Percentiles rank a stretch among this genome's conserved stretches.
These are phyloP conservation scores for Carassius carassius DNA, from an alignment of 2,113 vertebrate genomes.

Conservation along the genomic window DNA sequence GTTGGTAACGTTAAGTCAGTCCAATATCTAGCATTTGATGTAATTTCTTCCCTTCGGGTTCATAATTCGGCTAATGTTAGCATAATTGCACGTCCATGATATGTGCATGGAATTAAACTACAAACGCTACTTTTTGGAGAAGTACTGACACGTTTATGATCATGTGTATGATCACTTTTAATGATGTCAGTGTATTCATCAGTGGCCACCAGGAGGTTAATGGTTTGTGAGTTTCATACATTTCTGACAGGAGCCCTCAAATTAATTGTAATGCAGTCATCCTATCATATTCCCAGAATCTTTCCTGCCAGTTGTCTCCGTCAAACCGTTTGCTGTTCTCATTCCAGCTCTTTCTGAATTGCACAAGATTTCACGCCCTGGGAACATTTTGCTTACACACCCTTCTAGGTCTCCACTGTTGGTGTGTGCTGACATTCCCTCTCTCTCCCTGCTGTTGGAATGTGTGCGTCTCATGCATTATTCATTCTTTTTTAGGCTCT, in stretches of 20 bases:
- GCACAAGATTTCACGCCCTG: slow-evolving; percentile 9
- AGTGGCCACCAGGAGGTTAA: background rate
- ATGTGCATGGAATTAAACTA: background rate
- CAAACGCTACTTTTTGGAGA: background rate
- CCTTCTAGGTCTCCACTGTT: slow-evolving; percentile 8
- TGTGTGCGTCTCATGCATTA: slow-evolving; percentile 42
- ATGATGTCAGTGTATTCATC: background rate
- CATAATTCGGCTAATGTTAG: background rate
- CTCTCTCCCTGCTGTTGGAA: background rate
- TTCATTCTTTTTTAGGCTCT: slow-evolving; percentile 46
- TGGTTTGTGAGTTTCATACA: background rate
- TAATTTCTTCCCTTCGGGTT: background rate
- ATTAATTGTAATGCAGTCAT: background rate
- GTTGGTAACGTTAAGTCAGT: background rate
- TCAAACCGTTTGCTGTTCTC: slow-evolving; percentile 10
- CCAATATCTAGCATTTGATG: background rate
- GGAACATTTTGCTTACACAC: slow-evolving; percentile 36
- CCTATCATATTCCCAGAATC: slow-evolving; percentile 7
- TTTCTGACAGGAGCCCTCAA: background rate
- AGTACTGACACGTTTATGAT: background rate
- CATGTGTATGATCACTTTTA: too few relatives aligned
- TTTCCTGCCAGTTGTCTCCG: background rate
- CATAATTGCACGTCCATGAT: background rate
- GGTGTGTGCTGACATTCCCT: slow-evolving; percentile 26
- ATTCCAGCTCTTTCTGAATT: background rate